phyloP scores from a whole-genome alignment of 2,797 vertebrate species.

The Malurus leucopterus region DNA sequence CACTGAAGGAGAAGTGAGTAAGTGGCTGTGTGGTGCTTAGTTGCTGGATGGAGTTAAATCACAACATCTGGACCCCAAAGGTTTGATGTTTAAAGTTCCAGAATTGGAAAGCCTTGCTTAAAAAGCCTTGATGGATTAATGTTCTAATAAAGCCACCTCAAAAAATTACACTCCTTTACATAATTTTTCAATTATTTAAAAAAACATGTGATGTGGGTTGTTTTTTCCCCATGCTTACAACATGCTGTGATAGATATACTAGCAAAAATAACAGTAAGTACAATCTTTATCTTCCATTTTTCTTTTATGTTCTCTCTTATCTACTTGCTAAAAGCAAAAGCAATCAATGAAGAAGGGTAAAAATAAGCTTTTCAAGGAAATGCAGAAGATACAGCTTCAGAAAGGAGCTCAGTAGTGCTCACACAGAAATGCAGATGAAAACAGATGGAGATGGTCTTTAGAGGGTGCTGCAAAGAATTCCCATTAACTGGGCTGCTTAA shows the following conservation, averaged over 20 bases:
- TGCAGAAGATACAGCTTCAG: neutral
- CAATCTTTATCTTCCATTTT: neutral
- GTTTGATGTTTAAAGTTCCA: neutral
- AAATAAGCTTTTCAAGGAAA: neutral
- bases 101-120: neutral
- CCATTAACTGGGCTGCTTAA: neutral
- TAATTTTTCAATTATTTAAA: neutral
- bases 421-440: neutral
- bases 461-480: neutral
- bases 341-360: neutral
- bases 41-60: neutral
- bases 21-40: neutral
- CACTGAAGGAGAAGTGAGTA: fast-evolving
- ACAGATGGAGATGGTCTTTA: neutral
- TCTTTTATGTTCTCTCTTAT: neutral
- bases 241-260: neutral
- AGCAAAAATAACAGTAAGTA: neutral
- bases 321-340: neutral
- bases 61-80: neutral
- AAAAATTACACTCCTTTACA: neutral
- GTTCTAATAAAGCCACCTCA: neutral
- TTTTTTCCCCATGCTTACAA: neutral
- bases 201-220: neutral
- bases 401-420: neutral
- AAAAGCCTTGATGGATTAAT: neutral